phyloP scores from a whole-genome alignment of 2,797 vertebrate species.

The Pampus argenteus region DNA sequence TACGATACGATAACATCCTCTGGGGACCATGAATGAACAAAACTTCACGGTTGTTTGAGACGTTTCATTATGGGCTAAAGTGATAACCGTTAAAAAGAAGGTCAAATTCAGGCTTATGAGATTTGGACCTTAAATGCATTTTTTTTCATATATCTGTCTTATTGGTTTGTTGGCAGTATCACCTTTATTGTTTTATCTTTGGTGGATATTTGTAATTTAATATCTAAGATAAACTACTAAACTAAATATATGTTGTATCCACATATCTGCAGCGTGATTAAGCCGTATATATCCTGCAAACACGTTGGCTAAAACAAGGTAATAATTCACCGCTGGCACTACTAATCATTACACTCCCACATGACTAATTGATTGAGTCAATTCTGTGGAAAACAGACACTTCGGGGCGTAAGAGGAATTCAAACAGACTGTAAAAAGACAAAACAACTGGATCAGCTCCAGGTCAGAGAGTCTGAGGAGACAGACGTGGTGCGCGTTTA shows the following conservation, averaged over 20 bases:
- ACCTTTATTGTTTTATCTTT: not conserved
- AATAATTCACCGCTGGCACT: not conserved
- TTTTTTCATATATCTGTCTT: not conserved
- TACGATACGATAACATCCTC: too few relatives aligned
- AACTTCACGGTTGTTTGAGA: too few relatives aligned
- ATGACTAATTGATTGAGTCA: conserved; percentile 39
- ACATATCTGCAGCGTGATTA: not conserved
- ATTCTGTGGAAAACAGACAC: not conserved
- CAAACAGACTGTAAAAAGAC: conserved; percentile 9
- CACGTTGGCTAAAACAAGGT: conserved; percentile 20
- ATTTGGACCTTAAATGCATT: too few relatives aligned
- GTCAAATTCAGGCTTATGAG: not conserved
- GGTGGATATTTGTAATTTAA: not conserved
- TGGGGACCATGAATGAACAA: too few relatives aligned
- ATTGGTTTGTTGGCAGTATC: not conserved
- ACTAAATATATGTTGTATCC: not conserved
- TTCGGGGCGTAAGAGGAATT: not conserved
- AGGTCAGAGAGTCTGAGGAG: conserved; percentile 33
- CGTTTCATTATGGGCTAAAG: not conserved
- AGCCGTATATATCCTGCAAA: not conserved
- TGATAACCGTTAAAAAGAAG: not conserved
- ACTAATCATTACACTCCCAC: conserved; percentile 48
- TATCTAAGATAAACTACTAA: not conserved
- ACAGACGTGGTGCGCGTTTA: conserved; percentile 16
- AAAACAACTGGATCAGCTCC: not conserved